These are phyloP conservation scores for Seriola aureovittata DNA, from an alignment of 2,113 vertebrate species.

Conservation along the genomic window DNA sequence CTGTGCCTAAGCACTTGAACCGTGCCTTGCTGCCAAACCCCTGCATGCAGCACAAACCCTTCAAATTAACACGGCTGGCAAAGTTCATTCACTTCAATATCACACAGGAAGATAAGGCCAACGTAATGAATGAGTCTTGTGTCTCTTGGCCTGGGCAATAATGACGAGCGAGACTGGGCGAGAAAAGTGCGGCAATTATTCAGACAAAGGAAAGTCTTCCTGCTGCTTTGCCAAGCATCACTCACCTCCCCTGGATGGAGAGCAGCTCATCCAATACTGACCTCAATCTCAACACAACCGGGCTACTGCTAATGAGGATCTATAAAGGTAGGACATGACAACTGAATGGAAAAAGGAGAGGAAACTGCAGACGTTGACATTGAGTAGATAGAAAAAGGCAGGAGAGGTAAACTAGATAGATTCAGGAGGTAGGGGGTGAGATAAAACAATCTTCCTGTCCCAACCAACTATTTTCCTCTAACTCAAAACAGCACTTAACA, in stretches of 20 bases:
- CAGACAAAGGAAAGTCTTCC: conserved; percentile 15
- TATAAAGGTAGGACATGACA: conserved; percentile 16
- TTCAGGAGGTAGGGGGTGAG: conserved; percentile 12
- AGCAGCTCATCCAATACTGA: conserved; percentile 17
- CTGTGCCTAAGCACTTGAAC: conserved; percentile 35
- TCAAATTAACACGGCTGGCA: conserved; percentile 1
- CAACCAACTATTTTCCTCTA: conserved; percentile 40
- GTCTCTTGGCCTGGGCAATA: conserved; percentile 6
- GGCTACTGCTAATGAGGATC: conserved; percentile 44
- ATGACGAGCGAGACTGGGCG: conserved; percentile 11
- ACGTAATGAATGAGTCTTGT: conserved; percentile 28
- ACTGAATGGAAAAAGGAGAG: conserved; percentile 14
- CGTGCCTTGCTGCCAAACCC: neutral
- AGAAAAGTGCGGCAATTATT: conserved; percentile 31
- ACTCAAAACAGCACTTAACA: conserved; percentile 60
- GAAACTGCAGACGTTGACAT: conserved; percentile 9
- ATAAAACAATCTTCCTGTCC: conserved; percentile 29
- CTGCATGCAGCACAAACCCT: neutral
- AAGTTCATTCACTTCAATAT: conserved; percentile 33
- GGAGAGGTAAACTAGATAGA: conserved; percentile 8
- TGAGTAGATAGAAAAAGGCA: conserved; percentile 29
- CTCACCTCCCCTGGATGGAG: conserved; percentile 17
- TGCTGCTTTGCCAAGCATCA: conserved; percentile 25
- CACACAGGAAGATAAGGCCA: conserved; percentile 14
- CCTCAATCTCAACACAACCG: conserved; percentile 22